Evolutionary conservation across 1,140 invertebrate genomes (phyloP), one percentile per base, ranked within the genome.

Genomic region (Leptopilina clavipes): DNA sequence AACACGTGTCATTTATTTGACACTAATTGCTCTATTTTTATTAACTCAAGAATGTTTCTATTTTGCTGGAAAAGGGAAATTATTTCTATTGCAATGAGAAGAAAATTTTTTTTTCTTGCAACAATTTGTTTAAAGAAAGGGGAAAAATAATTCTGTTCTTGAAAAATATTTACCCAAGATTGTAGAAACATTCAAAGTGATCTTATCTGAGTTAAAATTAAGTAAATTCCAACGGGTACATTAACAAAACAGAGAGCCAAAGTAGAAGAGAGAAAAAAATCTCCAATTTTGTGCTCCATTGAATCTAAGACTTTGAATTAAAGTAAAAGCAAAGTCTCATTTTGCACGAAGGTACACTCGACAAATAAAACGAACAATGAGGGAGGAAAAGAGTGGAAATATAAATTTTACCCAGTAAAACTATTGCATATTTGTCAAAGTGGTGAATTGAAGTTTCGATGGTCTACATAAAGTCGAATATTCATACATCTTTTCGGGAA

Each of bases 221-320:
- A 52, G 1, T 52, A 52, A 52, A 52, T 7, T 52, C 48, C n/a
- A 17, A 6, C 5, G 3, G 14, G n/a, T 48, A 52, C 14, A 52
- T 52, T 52, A n/a, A 45, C 44, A 12, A 52, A 52, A n/a, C 17
- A 7, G 1, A 14, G 6, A 31, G 6, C 25, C n/a, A n/a, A n/a
- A n/a, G n/a, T n/a, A n/a, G n/a, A n/a, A n/a, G n/a, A n/a, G n/a
- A 40, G 5, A 52, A 52, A 52, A 52, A 52, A n/a, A 52, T 1
- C 12, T n/a, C 8, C 3, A 37, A 25, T 65, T 25, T 25, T 18
- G 1, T 25, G 59, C 59, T 25, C 9, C 1, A 73, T 48, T 56
- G 75, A 79, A 65, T 74, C 77, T 77, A 79, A 72, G 14, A n/a
- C 48, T 40, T n/a, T 52, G 11, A 48, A 14, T 52, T 52, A 52